Conservation (phyloP, 2,797 vertebrate species). For the Galago senegalensis region DNA sequence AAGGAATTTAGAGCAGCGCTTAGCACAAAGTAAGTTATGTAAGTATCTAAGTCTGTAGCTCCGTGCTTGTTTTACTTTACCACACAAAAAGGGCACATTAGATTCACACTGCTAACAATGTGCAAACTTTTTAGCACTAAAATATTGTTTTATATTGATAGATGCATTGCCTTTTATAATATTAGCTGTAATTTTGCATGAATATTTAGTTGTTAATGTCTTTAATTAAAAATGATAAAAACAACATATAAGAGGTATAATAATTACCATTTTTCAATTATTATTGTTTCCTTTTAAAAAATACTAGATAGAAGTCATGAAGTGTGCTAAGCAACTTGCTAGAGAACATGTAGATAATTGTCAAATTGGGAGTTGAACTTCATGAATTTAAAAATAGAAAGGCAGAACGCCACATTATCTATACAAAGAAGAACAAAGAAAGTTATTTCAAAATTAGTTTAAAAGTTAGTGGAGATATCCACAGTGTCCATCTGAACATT, state of each 20-base stretch:
- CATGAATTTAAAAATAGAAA: background rate
- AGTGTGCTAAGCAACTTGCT: background rate
- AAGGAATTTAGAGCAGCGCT: background rate
- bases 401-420: background rate
- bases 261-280: background rate
- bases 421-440: background rate
- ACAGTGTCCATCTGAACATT: background rate
- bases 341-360: background rate
- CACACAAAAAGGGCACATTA: background rate
- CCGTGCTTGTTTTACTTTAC: background rate
- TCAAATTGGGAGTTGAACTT: background rate
- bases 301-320: background rate
- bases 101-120: background rate
- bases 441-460: background rate
- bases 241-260: background rate
- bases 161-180: background rate
- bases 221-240: conserved; percentile 19
- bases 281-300: background rate
- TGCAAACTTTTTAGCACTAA: background rate
- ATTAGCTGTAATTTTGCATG: background rate
- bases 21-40: background rate
- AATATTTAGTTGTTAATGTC: background rate
- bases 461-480: background rate
- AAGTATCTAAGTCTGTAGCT: background rate
- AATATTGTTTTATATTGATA: conserved; percentile 32